phyloP scores from a whole-genome alignment of 2,113 vertebrate genomes.

The Paedocypris sp. region DNA sequence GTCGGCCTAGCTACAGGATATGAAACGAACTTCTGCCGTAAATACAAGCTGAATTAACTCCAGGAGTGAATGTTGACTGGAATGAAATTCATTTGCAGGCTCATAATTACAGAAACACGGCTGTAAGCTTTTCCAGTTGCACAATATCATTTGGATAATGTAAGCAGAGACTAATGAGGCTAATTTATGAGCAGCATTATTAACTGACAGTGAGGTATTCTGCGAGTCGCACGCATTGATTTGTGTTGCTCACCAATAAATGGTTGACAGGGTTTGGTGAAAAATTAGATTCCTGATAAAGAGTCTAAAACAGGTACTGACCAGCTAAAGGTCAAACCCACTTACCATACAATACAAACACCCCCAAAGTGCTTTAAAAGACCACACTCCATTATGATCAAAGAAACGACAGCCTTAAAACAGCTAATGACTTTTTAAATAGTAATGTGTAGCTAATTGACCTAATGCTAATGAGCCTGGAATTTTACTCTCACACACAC shows the following conservation, averaged over 20 bases:
- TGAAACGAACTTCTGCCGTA: background rate
- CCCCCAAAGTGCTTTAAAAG: background rate
- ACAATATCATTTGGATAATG: slow-evolving; percentile 3
- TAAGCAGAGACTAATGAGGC: slow-evolving; percentile 17
- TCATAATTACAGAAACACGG: background rate
- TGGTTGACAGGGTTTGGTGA: background rate
- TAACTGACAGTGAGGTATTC: background rate
- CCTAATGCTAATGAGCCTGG: background rate
- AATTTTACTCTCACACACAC: background rate
- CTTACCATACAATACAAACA: background rate
- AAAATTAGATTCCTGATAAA: slow-evolving; percentile 1
- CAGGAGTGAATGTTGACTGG: slow-evolving; percentile 8
- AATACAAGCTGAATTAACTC: background rate
- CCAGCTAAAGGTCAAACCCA: slow-evolving; percentile 7
- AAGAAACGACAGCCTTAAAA: background rate
- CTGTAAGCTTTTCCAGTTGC: background rate
- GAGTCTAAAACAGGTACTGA: background rate
- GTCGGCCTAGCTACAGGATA: background rate
- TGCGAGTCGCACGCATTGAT: background rate
- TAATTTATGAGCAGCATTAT: slow-evolving; percentile 16
- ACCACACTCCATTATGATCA: slow-evolving; percentile 7
- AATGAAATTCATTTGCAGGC: slow-evolving; percentile 8
- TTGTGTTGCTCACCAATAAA: background rate
- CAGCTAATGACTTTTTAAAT: background rate
- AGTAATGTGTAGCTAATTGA: background rate